Percentiles rank a stretch among this genome's conserved stretches.
Evolutionary conservation across 2,113 vertebrate species (phyloP).

Genomic region (Camelus dromedarius): DNA sequence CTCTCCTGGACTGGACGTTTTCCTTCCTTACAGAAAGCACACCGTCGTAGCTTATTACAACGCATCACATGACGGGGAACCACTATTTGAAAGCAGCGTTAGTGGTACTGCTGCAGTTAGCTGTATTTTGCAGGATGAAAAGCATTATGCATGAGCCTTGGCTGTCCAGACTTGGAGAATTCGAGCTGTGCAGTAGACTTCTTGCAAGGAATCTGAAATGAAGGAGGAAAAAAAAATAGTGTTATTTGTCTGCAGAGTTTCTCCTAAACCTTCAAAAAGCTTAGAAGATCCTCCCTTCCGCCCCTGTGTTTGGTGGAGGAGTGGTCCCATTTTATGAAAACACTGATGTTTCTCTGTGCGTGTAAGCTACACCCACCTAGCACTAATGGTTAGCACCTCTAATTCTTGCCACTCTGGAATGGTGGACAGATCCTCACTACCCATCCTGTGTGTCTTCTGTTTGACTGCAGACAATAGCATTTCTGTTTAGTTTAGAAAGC

Average conservation of each 20-base stretch:
- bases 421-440: background rate
- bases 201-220: background rate
- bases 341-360: background rate
- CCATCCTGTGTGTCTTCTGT: background rate
- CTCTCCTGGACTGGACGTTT: conserved; percentile 54
- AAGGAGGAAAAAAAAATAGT: background rate
- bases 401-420: background rate
- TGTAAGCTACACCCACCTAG: background rate
- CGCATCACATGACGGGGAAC: background rate
- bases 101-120: background rate
- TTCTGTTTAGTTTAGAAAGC: background rate
- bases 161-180: background rate
- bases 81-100: background rate
- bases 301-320: background rate
- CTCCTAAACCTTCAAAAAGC: background rate
- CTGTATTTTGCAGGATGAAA: background rate
- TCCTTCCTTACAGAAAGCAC: background rate
- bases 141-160: background rate
- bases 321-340: background rate
- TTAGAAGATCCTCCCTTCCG: background rate
- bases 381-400: background rate
- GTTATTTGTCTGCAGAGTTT: background rate
- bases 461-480: background rate
- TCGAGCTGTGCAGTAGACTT: background rate
- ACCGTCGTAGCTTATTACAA: background rate